phyloP scores from a whole-genome alignment of 2,113 vertebrate genomes.

The Istiophorus platypterus region DNA sequence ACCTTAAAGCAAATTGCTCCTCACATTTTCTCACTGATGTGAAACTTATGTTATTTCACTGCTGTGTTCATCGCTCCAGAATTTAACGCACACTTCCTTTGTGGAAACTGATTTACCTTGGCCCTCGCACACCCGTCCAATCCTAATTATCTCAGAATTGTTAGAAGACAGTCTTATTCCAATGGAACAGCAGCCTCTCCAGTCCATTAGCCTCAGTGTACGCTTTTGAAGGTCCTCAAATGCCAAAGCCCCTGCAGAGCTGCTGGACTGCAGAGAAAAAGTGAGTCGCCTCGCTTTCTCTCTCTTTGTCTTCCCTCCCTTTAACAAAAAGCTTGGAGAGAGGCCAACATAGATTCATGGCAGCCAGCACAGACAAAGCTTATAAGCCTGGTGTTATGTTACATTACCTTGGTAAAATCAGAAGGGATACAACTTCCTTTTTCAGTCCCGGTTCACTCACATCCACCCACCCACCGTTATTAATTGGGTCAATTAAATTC shows the following conservation, averaged over 20 bases:
- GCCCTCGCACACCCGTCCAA: neutral
- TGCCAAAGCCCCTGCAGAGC: conserved; percentile 68
- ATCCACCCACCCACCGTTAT: conserved; percentile 52
- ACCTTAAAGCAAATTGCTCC: conserved; percentile 28
- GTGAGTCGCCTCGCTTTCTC: conserved; percentile 55
- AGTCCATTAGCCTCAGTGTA: conserved; percentile 61
- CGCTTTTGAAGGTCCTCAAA: conserved; percentile 42
- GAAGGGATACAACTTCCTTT: conserved; percentile 47
- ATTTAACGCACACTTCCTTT: conserved; percentile 19
- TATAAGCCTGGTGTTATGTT: conserved; percentile 68
- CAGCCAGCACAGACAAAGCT: conserved; percentile 62
- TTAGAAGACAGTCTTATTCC: conserved; percentile 44
- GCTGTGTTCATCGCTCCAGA: conserved; percentile 9
- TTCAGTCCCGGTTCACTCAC: conserved; percentile 20
- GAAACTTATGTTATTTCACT: neutral
- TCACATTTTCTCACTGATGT: conserved; percentile 2
- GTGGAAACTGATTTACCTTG: conserved; percentile 32
- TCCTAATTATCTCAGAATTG: conserved; percentile 61
- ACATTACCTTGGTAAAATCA: conserved; percentile 58
- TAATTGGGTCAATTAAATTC: conserved; percentile 77
- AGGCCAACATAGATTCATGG: conserved; percentile 63
- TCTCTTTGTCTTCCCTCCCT: conserved; percentile 42
- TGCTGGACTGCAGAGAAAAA: conserved; percentile 64
- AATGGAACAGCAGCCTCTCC: conserved; percentile 48
- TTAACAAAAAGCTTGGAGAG: conserved; percentile 69